These are phyloP conservation scores for Crocidura indochinensis DNA, from an alignment of 2,797 vertebrate genomes.

Conservation along the genomic window DNA sequence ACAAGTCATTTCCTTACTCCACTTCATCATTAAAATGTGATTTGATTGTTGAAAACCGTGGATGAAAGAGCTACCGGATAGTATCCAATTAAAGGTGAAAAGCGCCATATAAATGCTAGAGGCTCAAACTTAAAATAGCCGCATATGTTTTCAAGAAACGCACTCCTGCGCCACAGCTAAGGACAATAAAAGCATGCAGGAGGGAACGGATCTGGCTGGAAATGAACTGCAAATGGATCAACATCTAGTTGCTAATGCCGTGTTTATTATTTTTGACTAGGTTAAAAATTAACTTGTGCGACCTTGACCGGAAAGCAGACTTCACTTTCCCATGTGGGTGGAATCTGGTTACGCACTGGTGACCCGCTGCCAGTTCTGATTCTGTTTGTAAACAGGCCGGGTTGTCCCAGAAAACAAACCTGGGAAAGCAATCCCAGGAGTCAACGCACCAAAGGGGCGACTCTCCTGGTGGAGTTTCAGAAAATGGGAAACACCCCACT, in stretches of 20 bases:
- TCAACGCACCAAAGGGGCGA: constrained; percentile 31
- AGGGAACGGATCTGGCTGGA: constrained; percentile 72
- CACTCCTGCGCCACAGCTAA: constrained; percentile 45
- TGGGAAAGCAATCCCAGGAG: constrained; percentile 62
- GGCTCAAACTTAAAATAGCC: constrained; percentile 52
- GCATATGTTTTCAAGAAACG: constrained; percentile 73
- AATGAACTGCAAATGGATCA: constrained; percentile 84
- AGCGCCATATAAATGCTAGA: background rate
- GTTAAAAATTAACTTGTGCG: constrained; percentile 88
- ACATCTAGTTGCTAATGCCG: constrained; percentile 84
- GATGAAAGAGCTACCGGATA: constrained; percentile 56
- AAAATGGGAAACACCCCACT: background rate
- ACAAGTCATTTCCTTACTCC: background rate
- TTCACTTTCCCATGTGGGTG: constrained; percentile 89
- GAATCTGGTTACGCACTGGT: constrained; percentile 87
- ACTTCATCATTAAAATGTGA: background rate
- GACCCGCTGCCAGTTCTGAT: constrained; percentile 86
- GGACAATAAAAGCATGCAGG: constrained; percentile 71
- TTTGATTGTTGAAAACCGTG: background rate
- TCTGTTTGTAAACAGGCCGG: constrained; percentile 85
- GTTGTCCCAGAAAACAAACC: constrained; percentile 78
- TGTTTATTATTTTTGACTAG: constrained; percentile 89
- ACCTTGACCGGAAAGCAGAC: constrained; percentile 85
- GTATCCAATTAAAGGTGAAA: constrained; percentile 66
- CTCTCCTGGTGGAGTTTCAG: constrained; percentile 18